These are phyloP conservation scores for Plectrocnemia conspersa DNA, from an alignment of 1,140 invertebrate genomes.

Conservation along the genomic window DNA sequence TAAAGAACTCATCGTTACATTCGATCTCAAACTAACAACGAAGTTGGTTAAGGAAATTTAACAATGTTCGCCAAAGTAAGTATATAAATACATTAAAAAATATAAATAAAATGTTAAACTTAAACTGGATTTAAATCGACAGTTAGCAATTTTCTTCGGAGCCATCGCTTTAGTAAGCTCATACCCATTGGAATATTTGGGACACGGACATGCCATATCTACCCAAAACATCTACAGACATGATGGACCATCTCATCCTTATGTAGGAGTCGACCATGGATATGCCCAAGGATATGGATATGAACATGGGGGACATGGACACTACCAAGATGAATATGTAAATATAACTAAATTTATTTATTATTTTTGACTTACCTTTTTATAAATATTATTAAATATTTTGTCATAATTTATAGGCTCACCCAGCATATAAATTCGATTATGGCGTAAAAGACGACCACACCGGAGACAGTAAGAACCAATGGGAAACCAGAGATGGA, in stretches of 20 bases:
- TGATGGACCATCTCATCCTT: conserved; percentile 14
- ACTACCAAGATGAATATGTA: conserved; percentile 19
- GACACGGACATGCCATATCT: conserved; percentile 18
- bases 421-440: conserved; percentile 19
- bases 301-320: conserved; percentile 9
- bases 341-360: conserved; percentile 9
- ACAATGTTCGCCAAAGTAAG: conserved; percentile 18
- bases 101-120: too few relatives aligned
- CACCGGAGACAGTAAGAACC: conserved; percentile 18
- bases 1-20: not conserved
- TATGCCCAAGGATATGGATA: conserved; percentile 3
- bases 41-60: conserved; percentile 6
- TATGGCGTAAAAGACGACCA: conserved; percentile 20
- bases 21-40: not conserved
- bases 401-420: conserved; percentile 12
- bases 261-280: conserved; percentile 1
- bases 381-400: too few relatives aligned
- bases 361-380: too few relatives aligned
- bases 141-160: not conserved
- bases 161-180: not conserved
- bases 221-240: conserved; percentile 18
- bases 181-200: conserved; percentile 12
- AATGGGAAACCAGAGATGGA: conserved; percentile 19
- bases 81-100: conserved; percentile 10
- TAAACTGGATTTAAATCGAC: not conserved